Base-by-base conservation (phyloP, 2,113 vertebrate genomes). In the Opisthocomus hoazin region DNA sequence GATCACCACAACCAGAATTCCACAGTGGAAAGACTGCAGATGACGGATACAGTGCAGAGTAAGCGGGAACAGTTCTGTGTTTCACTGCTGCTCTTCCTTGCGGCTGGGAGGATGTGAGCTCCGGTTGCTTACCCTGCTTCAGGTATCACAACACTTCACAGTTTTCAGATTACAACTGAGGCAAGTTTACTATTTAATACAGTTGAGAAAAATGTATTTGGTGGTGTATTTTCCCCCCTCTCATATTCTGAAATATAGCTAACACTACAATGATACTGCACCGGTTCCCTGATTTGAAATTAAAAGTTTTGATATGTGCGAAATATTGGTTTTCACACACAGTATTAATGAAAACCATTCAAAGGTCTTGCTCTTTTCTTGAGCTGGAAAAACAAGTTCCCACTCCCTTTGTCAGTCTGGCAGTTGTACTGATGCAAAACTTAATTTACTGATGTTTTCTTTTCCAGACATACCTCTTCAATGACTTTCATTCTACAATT, bases 321-420 rank as follows among this genome's bases (percentile, higher is more conserved):
- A 82, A 84, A 53, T 46, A 46, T 0, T 76, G n/a, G 46, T 84
- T 32, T 83, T 63, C 4, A 3, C 48, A 60, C 18, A 23, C 61
- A 66, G 69, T 22, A 26, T 58, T 95, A 79, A 92, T 92, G 61
- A 90, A 88, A 88, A 94, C 51, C 83, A 79, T 90, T 68, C 30
- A 9, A 76, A 96, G 71, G 56, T 82, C 54, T 87, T 70, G 64
- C 43, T 66, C 65, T 93, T 76, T 50, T 34, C 61, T 54, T 83
- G 66, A 88, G n/a, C 66, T 90, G 61, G 80, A 88, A 92, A 87
- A 88, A 93, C 70, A 93, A 79, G 13, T 85, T 93, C 71, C 26
- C 79, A 23, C 45, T 95, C 75, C 75, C 48, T 91, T 50, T 71
- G 66, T 88, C 86, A 80, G 29, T 88, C 61, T 93, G 96, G 90